Base-by-base conservation (phyloP, 2,113 vertebrate species). In the Pipa parva region DNA sequence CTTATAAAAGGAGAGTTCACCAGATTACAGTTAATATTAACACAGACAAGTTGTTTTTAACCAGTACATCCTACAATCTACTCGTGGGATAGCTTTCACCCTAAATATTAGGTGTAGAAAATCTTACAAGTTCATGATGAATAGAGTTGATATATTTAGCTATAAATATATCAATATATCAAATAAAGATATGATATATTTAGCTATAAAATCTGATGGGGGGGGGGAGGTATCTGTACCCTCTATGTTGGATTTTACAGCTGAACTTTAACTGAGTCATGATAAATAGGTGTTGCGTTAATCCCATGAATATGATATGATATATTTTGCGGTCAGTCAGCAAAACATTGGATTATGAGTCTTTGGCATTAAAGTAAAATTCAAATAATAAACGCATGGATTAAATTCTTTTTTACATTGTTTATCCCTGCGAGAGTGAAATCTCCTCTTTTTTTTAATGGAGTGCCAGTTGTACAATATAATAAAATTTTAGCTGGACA, bases 401-500 rank as follows among this genome's bases (percentile, higher is more conserved):
- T 83, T 73, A 84, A 80, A 81, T 77, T 82, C 79, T 81, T 72
- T 21, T 78, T 75, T 79, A 36, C 5, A 18, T 45, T 29, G 76
- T 77, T 77, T 48, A 73, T 85, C 82, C 73, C 72, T 84, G 81
- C 71, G 63, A 84, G 77, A 71, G 74, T 80, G 74, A 78, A 74
- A 83, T 84, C 87, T 80, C 89, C 78, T 80, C 76, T 74, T 77
- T 82, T 74, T 63, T 71, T 89, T 79, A 86, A 85, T 81, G 81
- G 74, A 79, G 76, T 85, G 79, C 78, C 79, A 80, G 75, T 79
- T 63, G 78, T 84, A 76, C 77, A 72, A 75, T 77, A 84, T 84
- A 76, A 84, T 80, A 77, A 79, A 79, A 86, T 89, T 88, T n/a
- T n/a, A n/a, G n/a, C n/a, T n/a, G n/a, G n/a, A 87, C 81, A 83